Evolutionary conservation across 1,140 invertebrate genomes (phyloP).

Genomic region (Drosophila dunni): DNA sequence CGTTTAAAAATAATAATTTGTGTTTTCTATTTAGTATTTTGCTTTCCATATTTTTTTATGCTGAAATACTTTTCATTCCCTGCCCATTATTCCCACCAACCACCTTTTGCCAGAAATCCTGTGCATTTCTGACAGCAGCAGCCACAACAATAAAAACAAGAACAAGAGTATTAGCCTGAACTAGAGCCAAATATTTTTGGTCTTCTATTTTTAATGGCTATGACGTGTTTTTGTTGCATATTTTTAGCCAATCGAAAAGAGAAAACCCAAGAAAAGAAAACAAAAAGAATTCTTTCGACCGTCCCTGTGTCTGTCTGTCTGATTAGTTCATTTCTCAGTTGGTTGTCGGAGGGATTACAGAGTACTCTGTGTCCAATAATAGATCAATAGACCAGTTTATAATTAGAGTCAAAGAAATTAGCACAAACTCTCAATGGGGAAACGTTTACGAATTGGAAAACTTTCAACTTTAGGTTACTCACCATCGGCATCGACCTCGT

Average conservation of each 20-base stretch:
- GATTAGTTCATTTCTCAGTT: conserved; percentile 18
- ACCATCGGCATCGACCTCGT: conserved; percentile 99
- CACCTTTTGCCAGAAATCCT: conserved; percentile 55
- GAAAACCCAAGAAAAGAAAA: conserved; percentile 20
- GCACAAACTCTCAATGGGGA: conserved; percentile 17
- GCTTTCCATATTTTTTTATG: background rate
- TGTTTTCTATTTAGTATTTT: conserved; percentile 8
- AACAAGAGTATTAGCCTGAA: conserved; percentile 48
- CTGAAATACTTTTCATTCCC: conserved; percentile 13
- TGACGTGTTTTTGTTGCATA: conserved; percentile 82
- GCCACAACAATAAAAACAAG: conserved; percentile 23
- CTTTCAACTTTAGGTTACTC: conserved; percentile 73
- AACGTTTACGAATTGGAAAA: conserved; percentile 3
- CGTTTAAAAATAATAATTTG: conserved; percentile 20
- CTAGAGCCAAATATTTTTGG: conserved; percentile 71
- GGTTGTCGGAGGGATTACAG: conserved; percentile 11
- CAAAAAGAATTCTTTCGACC: conserved; percentile 25
- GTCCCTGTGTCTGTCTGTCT: conserved; percentile 9
- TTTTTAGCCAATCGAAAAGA: conserved; percentile 63
- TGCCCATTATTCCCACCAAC: conserved; percentile 15
- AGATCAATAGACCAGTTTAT: conserved; percentile 24
- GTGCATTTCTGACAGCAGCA: conserved; percentile 47
- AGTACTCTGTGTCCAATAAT: conserved; percentile 23
- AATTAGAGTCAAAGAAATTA: conserved; percentile 32
- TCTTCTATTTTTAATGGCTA: conserved; percentile 75